phyloP scores from a whole-genome alignment of 37 sponge, comb jelly and placozoan genomes.

The Theonella swinhoei region DNA sequence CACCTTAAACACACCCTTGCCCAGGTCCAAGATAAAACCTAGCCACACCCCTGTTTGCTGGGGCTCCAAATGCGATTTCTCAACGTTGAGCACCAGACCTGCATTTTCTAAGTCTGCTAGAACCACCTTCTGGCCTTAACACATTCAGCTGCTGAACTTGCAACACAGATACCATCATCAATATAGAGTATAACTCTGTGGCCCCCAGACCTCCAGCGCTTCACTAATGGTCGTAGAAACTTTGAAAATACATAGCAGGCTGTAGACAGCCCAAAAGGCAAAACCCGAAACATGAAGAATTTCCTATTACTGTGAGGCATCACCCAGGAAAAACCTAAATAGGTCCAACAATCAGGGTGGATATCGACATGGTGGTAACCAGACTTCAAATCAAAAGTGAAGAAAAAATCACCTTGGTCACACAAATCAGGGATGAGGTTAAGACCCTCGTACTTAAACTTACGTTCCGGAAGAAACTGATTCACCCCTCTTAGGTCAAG shows the following conservation, averaged over 20 bases:
- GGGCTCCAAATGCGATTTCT: not conserved
- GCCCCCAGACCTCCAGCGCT: not conserved
- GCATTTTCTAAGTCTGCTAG: not conserved
- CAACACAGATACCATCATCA: constrained; percentile 24
- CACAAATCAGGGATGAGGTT: not conserved
- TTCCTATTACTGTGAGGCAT: no score
- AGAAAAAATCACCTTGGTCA: not conserved
- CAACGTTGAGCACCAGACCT: constrained; percentile 2
- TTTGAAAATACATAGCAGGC: constrained; percentile 23
- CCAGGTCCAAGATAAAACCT: constrained; percentile 1
- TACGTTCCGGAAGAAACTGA: not conserved
- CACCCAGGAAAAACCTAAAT: constrained; percentile 12
- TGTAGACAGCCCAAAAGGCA: constrained; percentile 17
- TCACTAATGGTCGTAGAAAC: constrained; percentile 8
- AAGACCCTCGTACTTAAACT: constrained; percentile 19
- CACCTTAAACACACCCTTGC: not conserved
- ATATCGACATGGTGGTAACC: constrained; percentile 27
- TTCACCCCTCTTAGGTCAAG: not conserved
- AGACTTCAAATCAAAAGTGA: constrained; percentile 7
- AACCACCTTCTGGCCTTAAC: not conserved
- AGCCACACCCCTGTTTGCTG: not conserved
- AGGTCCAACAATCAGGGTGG: not conserved
- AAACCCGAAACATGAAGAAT: not conserved
- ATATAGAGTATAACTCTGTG: constrained; percentile 4
- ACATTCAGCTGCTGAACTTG: not conserved